Percentiles rank a stretch among this genome's conserved stretches.
Conservation (phyloP, 2,797 vertebrate species). For the Schizothorax lantsangensis region DNA sequence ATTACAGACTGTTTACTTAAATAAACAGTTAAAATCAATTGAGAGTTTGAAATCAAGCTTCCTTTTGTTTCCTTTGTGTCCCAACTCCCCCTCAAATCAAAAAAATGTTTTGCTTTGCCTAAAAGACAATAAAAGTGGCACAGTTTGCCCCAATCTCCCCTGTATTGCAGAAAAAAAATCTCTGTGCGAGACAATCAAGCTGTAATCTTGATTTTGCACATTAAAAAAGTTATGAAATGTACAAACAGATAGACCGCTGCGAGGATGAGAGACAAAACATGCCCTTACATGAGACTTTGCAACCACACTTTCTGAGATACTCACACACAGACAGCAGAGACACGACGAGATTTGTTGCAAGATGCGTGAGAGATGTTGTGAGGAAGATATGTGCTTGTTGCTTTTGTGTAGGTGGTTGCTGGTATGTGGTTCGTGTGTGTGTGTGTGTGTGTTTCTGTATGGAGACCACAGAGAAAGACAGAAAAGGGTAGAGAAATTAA, state of each 20-base stretch:
- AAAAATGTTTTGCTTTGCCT: neutral
- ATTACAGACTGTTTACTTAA: neutral
- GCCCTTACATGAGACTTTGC: conserved; percentile 52
- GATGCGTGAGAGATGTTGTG: conserved; percentile 49
- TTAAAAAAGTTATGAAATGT: conserved; percentile 60
- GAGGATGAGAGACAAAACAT: conserved; percentile 59
- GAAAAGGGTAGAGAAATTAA: conserved; percentile 37
- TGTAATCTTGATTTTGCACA: conserved; percentile 56
- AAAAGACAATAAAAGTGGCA: neutral
- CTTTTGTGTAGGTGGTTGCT: conserved; percentile 58
- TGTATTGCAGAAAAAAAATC: neutral
- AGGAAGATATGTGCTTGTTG: conserved; percentile 53
- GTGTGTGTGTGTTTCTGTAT: conserved; percentile 39
- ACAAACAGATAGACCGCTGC: conserved; percentile 54
- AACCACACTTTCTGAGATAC: conserved; percentile 61
- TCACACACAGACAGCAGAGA: conserved; percentile 42
- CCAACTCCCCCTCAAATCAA: neutral
- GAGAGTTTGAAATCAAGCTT: neutral
- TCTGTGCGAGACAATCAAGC: conserved; percentile 41
- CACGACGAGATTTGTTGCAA: conserved; percentile 48
- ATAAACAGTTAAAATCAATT: neutral
- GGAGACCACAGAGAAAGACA: conserved; percentile 31
- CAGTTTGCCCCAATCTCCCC: neutral
- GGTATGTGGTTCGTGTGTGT: conserved; percentile 53
- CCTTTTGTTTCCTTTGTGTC: neutral